These are phyloP conservation scores for Lasiurus borealis DNA, from an alignment of 2,113 vertebrate species.

Conservation along the genomic window DNA sequence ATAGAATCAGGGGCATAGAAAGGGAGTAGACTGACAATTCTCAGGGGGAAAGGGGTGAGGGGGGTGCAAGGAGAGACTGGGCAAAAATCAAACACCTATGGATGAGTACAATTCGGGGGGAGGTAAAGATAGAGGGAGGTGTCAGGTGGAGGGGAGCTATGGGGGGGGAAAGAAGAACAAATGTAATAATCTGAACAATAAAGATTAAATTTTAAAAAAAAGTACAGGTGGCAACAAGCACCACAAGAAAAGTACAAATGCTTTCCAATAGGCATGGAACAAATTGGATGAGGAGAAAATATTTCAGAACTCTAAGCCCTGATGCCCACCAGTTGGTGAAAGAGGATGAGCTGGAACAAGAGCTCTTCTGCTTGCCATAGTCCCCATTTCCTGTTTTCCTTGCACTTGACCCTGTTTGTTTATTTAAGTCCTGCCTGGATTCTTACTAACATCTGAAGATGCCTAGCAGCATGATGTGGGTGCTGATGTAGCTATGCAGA, in stretches of 20 bases:
- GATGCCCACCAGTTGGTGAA: neutral
- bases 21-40: too few species aligned
- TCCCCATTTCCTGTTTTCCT: neutral
- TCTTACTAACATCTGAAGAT: neutral
- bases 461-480: rapidly evolving
- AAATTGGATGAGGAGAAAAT: neutral
- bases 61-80: too few species aligned
- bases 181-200: too few species aligned
- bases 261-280: neutral
- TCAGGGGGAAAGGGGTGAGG: too few species aligned
- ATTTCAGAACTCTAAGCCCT: neutral
- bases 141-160: too few species aligned
- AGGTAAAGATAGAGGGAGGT: too few species aligned
- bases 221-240: neutral
- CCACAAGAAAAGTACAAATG: neutral
- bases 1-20: too few species aligned
- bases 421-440: neutral
- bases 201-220: neutral
- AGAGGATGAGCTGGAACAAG: neutral
- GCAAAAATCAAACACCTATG: too few species aligned
- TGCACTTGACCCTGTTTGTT: neutral
- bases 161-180: too few species aligned
- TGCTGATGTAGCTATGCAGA: neutral
- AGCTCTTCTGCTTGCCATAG: neutral
- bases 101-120: too few species aligned